Evolutionary conservation across 2,113 vertebrate species (phyloP), one percentile per base, ranked within the genome.

Genomic region (Poicephalus gulielmi): DNA sequence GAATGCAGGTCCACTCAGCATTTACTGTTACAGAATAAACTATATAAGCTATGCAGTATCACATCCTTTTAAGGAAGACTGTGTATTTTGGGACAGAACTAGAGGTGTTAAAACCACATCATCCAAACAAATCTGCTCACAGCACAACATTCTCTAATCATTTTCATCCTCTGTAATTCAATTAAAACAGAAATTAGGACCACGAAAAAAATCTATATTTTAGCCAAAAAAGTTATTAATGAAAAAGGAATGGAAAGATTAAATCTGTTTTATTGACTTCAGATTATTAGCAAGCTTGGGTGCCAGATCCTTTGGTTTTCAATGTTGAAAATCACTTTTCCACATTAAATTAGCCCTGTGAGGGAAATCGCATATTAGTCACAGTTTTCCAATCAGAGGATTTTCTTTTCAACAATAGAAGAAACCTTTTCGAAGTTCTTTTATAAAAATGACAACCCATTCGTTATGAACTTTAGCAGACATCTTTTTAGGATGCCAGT

Each of bases 51-150:
- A 49, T 92, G 86, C 59, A 69, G 66, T 92, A 43, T 43, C 79
- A 52, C 31, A 86, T 82, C 85, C 70, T 86, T 95, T 90, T 93
- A 37, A 95, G 91, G 92, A 95, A 96, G 73, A 73, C 46, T 84
- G 6, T 86, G 47, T 92, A 71, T 93, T 96, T 86, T 79, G 68
- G 68, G 74, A 59, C 71, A 93, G 91, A 93, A 67, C 74, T 83
- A 92, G 86, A 94, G 69, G 64, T 92, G 83, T 91, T 96, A 90
- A 97, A 97, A 80, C 67, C 24, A 85, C 91, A 93, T 92, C 93
- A 95, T 74, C 85, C 78, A 94, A 96, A 97, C 77, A 96, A 86
- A 97, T 92, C 91, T 94, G 88, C 67, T 95, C 70, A 83, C 68
- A 59, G 88, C 55, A 74, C 57, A 92, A 80, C 94, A 79, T 92